Base-by-base conservation (phyloP, 2,113 vertebrate genomes). In the Lampris incognitus region DNA sequence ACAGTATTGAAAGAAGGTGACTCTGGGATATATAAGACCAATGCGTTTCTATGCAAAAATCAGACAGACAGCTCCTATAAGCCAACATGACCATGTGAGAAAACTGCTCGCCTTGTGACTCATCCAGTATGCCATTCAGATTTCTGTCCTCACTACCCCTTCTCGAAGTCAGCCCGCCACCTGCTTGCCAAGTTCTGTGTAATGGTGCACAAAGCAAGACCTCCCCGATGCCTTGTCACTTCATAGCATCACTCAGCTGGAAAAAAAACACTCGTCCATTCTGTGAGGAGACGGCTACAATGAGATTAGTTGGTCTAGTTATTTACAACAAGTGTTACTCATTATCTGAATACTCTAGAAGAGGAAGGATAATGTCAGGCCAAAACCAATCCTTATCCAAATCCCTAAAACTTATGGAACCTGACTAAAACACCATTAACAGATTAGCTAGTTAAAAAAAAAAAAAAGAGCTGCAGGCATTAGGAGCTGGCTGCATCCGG, bases 1-100 rank as follows among this genome's bases (percentile, higher is more conserved):
- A 86, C 89, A 85, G 90, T 64, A 90, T 88, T 55, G 67, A 83
- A 87, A 70, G 74, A 8, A 72, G 57, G 73, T 62, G 10, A 24
- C 39, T 44, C 56, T 39, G 38, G 51, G 68, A 42, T 68, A 48
- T 38, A 52, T 66, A 41, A 77, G 54, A 65, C 0, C 5, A 37
- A 42, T 2, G 48, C 68, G 51, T 74, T 76, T 13, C 70, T 42
- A 50, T 42, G 4, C 11, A 46, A 56, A 69, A 63, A 8, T 24
- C 24, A 24, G 24, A 24, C 59, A 9, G 52, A 63, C 60, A 39
- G 72, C 48, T 69, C 40, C 41, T 49, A 38, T 63, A 55, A 72
- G 24, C 70, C 24, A 63, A 74, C 60, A 48, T 76, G 72, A 85
- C 63, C 41, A 76, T 67, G 62, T 69, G 62, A 73, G 74, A 42